Base-by-base conservation (phyloP, 2,113 vertebrate genomes). In the Myrmophylax atrothorax region DNA sequence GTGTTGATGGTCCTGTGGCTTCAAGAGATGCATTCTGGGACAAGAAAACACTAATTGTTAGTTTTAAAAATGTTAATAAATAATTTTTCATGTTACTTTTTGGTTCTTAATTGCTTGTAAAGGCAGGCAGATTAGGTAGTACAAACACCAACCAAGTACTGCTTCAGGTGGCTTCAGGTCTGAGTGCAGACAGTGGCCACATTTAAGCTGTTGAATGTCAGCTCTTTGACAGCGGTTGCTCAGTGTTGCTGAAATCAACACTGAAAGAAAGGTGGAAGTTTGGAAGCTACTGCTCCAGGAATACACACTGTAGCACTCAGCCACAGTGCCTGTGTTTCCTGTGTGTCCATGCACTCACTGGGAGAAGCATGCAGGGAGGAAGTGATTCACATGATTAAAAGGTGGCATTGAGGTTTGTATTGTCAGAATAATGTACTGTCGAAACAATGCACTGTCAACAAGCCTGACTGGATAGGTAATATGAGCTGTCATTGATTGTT, bases 61-160 rank as follows among this genome's bases (percentile, higher is more conserved):
- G 92, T 92, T 92, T 86, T 6, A 7, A 94, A 93, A 47, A 69
- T 29, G 53, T 79, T 96, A 96, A 97, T 96, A 96, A 97, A 96
- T 81, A 68, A 59, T 70, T 59, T 2, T 76, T 76, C 44, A 25
- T 49, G 29, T 78, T 89, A 37, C 7, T 60, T 75, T 79, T 91
- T 87, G 52, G n/a, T 96, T 88, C 26, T 75, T 60, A 47, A 22
- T 87, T 92, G n/a, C 63, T 82, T 35, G 25, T 33, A 44, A 75
- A 84, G 37, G 50, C 75, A 85, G 85, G 59, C 29, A 60, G 76
- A 40, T 72, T 10, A 77, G 31, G 44, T 56, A 56, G 31, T 49
- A 55, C 33, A 56, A 83, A 78, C 70, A 60, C 10, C n/a, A 37
- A 3, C 4, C 18, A n/a, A 26, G 7, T 31, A 33, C 31, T 82